These are phyloP conservation scores for Oedothorax gibbosus DNA, from an alignment of 1,140 invertebrate genomes.

Conservation along the genomic window DNA sequence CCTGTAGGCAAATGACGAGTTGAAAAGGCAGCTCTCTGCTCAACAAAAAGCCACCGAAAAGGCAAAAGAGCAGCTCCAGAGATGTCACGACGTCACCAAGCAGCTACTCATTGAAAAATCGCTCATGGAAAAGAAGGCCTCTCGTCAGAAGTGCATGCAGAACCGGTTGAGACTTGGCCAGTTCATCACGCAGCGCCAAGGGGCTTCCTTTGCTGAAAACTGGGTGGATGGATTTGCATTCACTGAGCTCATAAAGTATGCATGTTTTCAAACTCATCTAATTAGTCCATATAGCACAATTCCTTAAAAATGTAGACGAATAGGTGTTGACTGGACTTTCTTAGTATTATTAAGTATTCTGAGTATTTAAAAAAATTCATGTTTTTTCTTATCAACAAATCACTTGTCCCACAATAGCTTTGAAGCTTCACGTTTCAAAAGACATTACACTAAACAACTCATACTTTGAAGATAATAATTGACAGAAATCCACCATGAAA, in stretches of 20 bases:
- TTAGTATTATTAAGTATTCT: too few species aligned
- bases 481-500: too few species aligned
- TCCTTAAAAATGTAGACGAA: too few species aligned
- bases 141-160: slow-evolving; percentile 97
- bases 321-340: too few species aligned
- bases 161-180: slow-evolving; percentile 98
- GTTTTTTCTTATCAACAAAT: too few species aligned
- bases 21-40: slow-evolving; percentile 89
- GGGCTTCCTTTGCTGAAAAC: slow-evolving; percentile 99
- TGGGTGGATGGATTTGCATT: slow-evolving; percentile 99
- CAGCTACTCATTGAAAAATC: slow-evolving; percentile 98
- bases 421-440: too few species aligned
- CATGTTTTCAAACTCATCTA: background rate
- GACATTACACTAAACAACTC: too few species aligned
- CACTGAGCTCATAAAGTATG: slow-evolving; percentile 88
- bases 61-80: slow-evolving; percentile 96
- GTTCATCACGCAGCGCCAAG: slow-evolving; percentile 98
- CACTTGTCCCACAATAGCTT: too few species aligned
- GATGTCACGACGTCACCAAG: slow-evolving; percentile 96
- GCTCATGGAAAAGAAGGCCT: slow-evolving; percentile 97
- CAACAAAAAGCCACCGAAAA: slow-evolving; percentile 96
- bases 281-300: too few species aligned
- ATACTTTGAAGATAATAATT: too few species aligned
- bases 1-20: slow-evolving; percentile 85
- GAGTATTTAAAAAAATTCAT: too few species aligned